Base-by-base conservation (phyloP, 2,797 vertebrate species). In the Chlorospingus semifuscus region DNA sequence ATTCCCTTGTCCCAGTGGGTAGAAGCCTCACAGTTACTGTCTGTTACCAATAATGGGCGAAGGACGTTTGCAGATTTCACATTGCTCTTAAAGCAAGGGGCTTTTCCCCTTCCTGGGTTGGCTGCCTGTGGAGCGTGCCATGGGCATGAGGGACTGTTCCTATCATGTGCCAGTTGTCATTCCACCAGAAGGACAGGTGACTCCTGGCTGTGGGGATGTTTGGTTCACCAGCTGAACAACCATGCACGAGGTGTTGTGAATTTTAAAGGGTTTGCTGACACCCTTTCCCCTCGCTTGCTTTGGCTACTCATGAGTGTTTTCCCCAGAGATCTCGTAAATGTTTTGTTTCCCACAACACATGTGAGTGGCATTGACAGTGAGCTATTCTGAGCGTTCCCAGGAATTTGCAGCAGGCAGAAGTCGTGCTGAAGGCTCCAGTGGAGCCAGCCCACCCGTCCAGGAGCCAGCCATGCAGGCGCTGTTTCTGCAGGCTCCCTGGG, bases 301-400 rank as follows among this genome's bases (percentile, higher is more conserved):
- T 90, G 78, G 65, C 81, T 59, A 2, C 65, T 57, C 1, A 0
- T 44, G 20, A 46, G 24, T 59, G 68, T 65, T 91, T 79, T 89
- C 82, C 85, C 90, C 11, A 1, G 75, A 75, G 87, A 14, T 47
- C 68, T 80, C 1, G 0, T 46, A 34, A 41, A 39, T 74, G 83
- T 76, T 95, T 95, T 82, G 24, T 71, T 96, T 95, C 81, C 89
- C 89, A 94, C 61, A 89, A 29, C 75, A 44, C 76, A 65, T 8
- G 8, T 26, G 14, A 44, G 42, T 53, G 47, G 79, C 59, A 63
- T 66, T 57, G 70, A 36, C 37, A 50, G 77, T 0, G 15, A 93
- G 83, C 79, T 93, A 90, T 97, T 96, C 76, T 86, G 72, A 83
- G 90, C 4, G 0, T 74, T 86, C 82, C 56, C 1, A 2, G 74